A percentile compares a stretch with the other conserved stretches of the same genome.
Conservation (phyloP, 1,140 invertebrate species). For the Agrypnia vestita region DNA sequence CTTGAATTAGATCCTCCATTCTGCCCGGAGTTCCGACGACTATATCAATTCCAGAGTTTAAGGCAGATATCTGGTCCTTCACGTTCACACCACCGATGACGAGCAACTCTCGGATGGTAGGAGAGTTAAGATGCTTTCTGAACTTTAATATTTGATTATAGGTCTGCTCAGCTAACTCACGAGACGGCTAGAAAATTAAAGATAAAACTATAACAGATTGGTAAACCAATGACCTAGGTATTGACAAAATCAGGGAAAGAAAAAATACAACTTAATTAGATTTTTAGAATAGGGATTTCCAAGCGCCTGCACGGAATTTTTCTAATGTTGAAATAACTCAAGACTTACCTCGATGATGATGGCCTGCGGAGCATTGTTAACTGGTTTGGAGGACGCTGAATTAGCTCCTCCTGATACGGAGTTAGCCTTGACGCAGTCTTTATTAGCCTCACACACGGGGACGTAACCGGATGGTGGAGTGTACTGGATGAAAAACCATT, state of each 20-base stretch:
- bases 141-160: slow-evolving; percentile 94
- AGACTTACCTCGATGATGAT: slow-evolving; percentile 90
- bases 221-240: no score
- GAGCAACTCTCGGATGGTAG: slow-evolving; percentile 84
- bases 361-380: slow-evolving; percentile 92
- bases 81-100: slow-evolving; percentile 93
- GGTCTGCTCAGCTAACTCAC: slow-evolving; percentile 98
- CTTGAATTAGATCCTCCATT: slow-evolving; percentile 94
- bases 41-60: slow-evolving; percentile 93
- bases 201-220: background rate
- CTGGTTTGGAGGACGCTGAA: slow-evolving; percentile 72
- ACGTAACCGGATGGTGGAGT: slow-evolving; percentile 81
- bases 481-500: slow-evolving; percentile 73
- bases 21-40: slow-evolving; percentile 97
- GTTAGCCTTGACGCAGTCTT: slow-evolving; percentile 78
- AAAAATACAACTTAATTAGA: no score
- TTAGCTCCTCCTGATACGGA: slow-evolving; percentile 68
- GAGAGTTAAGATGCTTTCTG: slow-evolving; percentile 89
- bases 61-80: slow-evolving; percentile 90
- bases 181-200: slow-evolving; percentile 81
- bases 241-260: no score
- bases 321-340: no score
- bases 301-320: no score
- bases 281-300: no score
- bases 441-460: slow-evolving; percentile 79